These are phyloP conservation scores for Botia almorhae DNA, from an alignment of 2,797 vertebrate genomes.

Conservation along the genomic window DNA sequence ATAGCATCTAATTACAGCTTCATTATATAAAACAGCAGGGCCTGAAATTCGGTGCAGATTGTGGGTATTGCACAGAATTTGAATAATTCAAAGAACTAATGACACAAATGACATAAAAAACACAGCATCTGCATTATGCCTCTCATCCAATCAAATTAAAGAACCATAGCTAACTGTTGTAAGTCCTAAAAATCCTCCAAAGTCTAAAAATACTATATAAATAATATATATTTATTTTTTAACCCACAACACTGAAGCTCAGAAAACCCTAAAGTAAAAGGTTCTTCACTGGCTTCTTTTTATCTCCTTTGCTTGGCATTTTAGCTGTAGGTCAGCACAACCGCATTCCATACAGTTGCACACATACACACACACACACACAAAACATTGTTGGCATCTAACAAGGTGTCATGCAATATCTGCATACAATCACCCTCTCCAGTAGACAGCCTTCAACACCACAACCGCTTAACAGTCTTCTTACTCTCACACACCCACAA, in stretches of 20 bases:
- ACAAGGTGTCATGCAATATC: not conserved
- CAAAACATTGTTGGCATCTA: not conserved
- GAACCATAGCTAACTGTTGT: no score
- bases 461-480: constrained; percentile 6
- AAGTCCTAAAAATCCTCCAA: no score
- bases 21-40: no score
- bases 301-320: not conserved
- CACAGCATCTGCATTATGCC: no score
- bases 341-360: not conserved
- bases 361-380: not conserved
- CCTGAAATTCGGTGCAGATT: no score
- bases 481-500: not conserved
- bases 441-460: constrained; percentile 14
- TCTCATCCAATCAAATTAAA: no score
- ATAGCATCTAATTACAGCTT: no score
- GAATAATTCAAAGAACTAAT: no score
- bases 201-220: no score
- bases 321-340: constrained; percentile 25
- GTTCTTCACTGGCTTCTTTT: not conserved
- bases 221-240: no score
- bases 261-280: constrained; percentile 16
- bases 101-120: no score
- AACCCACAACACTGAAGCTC: constrained; percentile 5
- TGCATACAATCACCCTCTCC: constrained; percentile 33
- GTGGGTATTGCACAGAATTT: no score